Base-by-base conservation (phyloP, 2,888 invertebrate species). In the Arctia plantaginis region DNA sequence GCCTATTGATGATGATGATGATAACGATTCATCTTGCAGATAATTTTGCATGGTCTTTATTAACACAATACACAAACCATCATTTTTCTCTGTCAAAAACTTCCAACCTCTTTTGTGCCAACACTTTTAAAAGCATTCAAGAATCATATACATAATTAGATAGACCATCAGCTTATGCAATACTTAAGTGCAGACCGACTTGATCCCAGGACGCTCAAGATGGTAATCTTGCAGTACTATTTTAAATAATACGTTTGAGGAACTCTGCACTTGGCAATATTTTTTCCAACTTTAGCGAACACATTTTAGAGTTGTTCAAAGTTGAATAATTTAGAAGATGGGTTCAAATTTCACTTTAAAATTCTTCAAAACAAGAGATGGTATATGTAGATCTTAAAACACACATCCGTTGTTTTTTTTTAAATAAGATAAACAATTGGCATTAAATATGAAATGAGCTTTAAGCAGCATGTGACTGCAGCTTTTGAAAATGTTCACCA, bases 211-310 rank as follows among this genome's bases (percentile, higher is more conserved):
- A 23, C 30, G 69, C 55, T 33, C 30, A 12, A 30, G 30, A 64
- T 44, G 68, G 39, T 71, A 83, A 83, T 79, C 78, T 71, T 77
- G 75, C 73, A 71, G 71, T 78, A 75, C 77, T 80, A 78, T 77
- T 84, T 85, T 85, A 84, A 81, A 84, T 76, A 84, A 81, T 81
- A 78, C 76, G 81, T 77, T 68, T n/a, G 62, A 15, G 71, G 68
- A 73, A 75, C 55, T 39, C 51, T 69, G 51, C 65, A 66, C 12
- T 44, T 73, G 64, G 33, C 55, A 51, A 74, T 71, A 71, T 76
- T 76, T 69, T 72, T 15, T 44, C 27, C 10, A 71, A 75, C 55
- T 72, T 69, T n/a, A 6, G 44, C 10, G 6, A 70, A 27, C 20
- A 33, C n/a, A 27, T 70, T 30, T 62, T 39, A 67, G 51, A 59